phyloP scores from a whole-genome alignment of 2,888 invertebrate species.

The Sepiola atlantica region DNA sequence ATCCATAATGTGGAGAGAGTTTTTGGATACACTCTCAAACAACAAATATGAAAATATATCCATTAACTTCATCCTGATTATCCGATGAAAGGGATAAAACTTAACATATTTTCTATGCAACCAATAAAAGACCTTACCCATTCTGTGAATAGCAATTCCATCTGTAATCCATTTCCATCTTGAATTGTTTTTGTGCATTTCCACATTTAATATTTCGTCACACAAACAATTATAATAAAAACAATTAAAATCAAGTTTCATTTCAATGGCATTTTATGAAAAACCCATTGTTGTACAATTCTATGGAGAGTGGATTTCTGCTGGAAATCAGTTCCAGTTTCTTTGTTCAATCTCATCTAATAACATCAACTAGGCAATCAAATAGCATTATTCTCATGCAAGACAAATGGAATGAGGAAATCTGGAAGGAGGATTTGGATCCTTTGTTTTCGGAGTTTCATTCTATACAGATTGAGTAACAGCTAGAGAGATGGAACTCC shows the following conservation, averaged over 20 bases:
- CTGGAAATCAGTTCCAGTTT: neutral
- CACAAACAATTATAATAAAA: neutral
- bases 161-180: no score
- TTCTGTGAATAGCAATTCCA: no score
- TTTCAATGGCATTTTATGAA: neutral
- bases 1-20: no score
- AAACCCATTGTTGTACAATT: neutral
- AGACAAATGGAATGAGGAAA: neutral
- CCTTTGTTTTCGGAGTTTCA: neutral
- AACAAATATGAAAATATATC: no score
- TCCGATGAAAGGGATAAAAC: no score
- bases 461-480: neutral
- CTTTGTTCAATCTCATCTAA: neutral
- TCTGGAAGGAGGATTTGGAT: neutral
- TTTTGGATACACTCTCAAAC: no score
- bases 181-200: no score
- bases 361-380: neutral
- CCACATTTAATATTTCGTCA: no score
- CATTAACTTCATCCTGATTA: no score
- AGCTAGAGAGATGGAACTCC: neutral
- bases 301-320: no score
- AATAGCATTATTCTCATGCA: neutral
- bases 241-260: neutral
- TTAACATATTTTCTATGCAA: no score
- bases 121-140: no score